Percentiles rank a stretch among this genome's conserved stretches.
Evolutionary conservation across 2,888 invertebrate species (phyloP).

Genomic region (Cryptosula pallasiana): DNA sequence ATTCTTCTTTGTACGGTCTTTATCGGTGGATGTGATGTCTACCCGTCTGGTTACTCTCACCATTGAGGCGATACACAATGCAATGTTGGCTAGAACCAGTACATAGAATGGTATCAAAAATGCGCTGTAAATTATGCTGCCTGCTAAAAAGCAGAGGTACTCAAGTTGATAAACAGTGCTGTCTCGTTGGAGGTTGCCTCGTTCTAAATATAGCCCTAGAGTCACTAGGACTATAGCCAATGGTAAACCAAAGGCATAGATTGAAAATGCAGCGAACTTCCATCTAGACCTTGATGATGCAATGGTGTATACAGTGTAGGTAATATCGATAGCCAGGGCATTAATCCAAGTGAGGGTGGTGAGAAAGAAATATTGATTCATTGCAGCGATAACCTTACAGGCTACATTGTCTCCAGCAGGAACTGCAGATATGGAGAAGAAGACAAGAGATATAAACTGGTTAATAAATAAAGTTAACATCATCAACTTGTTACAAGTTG

Average conservation of each 20-base stretch:
- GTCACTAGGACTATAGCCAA: not conserved
- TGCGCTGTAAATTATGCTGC: not conserved
- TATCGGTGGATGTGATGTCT: not conserved
- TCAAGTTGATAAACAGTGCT: not conserved
- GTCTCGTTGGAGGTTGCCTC: not conserved
- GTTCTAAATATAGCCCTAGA: not conserved
- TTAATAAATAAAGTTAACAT: not conserved
- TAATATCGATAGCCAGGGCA: not conserved
- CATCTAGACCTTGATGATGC: not conserved
- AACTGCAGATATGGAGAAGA: not conserved
- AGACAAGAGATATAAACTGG: not conserved
- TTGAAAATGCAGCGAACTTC: not conserved
- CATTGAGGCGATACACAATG: not conserved
- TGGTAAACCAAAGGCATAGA: conserved; percentile 12
- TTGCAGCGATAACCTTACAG: not conserved
- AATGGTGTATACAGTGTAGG: not conserved
- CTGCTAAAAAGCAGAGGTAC: not conserved
- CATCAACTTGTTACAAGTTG: not conserved
- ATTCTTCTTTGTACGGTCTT: not conserved
- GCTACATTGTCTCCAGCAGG: not conserved
- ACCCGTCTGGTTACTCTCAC: not conserved
- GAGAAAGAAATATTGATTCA: not conserved
- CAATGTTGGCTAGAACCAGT: not conserved
- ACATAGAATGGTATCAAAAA: not conserved
- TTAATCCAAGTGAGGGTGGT: not conserved